Evolutionary conservation across 2,113 vertebrate genomes (phyloP).

Genomic region (Anguilla rostrata): DNA sequence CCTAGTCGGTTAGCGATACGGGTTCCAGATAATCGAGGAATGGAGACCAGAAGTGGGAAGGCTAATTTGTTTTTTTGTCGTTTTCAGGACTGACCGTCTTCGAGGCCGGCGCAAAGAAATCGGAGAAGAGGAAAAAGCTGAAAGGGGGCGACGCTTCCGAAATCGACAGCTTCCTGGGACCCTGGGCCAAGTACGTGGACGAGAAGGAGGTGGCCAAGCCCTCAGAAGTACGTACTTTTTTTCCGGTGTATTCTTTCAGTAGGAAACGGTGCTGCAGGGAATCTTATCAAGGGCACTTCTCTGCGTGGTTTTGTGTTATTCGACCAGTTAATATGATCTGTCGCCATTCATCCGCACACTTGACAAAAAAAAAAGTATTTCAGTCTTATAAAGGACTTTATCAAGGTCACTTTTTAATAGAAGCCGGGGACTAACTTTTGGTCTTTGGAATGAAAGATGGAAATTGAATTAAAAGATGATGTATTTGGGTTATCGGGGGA

Average conservation of each 20-base stretch:
- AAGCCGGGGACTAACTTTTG: neutral
- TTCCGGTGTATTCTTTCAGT: neutral
- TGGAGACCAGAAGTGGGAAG: too few relatives aligned
- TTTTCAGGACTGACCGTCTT: constrained; percentile 89
- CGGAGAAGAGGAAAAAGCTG: constrained; percentile 90
- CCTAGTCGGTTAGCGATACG: neutral
- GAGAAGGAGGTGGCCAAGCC: constrained; percentile 94
- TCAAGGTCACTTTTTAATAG: neutral
- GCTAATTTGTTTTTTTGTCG: neutral
- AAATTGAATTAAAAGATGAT: neutral
- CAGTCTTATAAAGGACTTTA: neutral
- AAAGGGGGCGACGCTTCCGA: constrained; percentile 93
- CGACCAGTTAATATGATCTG: too few relatives aligned
- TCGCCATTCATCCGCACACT: neutral
- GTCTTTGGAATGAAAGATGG: neutral
- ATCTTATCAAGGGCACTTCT: neutral
- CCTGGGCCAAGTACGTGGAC: constrained; percentile 95
- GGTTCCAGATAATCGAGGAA: neutral
- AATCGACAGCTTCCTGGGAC: constrained; percentile 91
- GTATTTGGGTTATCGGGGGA: neutral
- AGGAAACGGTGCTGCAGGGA: neutral
- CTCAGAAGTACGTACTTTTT: constrained; percentile 78
- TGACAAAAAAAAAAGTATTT: neutral
- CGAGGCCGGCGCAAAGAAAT: constrained; percentile 86
- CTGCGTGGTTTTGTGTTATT: too few relatives aligned